These are phyloP conservation scores for Tryphoninae sp. DNA, from an alignment of 2,888 invertebrate species.

Conservation along the genomic window DNA sequence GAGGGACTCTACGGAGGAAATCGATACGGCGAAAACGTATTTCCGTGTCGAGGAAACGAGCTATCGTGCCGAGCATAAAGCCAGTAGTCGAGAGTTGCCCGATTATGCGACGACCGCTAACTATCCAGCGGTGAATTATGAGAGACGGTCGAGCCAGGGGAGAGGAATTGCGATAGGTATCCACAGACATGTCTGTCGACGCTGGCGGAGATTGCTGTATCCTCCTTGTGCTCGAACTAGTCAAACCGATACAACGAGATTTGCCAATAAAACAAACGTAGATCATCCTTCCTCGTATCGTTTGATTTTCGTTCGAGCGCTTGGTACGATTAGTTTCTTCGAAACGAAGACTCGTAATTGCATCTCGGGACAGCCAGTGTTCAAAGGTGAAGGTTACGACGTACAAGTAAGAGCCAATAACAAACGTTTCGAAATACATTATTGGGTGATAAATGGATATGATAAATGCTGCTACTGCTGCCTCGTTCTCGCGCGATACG, in stretches of 20 bases:
- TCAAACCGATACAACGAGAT: neutral
- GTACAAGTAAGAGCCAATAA: neutral
- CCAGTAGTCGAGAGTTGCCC: neutral
- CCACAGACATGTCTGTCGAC: neutral
- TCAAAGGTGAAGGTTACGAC: neutral
- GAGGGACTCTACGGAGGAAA: slow-evolving; percentile 3
- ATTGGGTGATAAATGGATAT: slow-evolving; percentile 1
- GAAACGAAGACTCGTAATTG: neutral
- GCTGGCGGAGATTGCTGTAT: slow-evolving; percentile 9
- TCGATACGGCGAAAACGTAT: slow-evolving; percentile 47
- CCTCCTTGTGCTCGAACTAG: slow-evolving; percentile 2
- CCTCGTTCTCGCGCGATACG: neutral
- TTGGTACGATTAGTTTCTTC: neutral
- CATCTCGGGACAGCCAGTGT: neutral
- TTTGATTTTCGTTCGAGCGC: neutral
- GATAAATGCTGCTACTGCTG: neutral
- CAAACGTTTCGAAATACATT: neutral
- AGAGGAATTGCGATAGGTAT: slow-evolving; percentile 25
- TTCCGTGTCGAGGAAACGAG: slow-evolving; percentile 48
- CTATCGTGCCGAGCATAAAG: slow-evolving; percentile 13
- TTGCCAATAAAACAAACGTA: neutral
- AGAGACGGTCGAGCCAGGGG: slow-evolving; percentile 17
- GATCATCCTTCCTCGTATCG: neutral
- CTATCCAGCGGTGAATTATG: slow-evolving; percentile 4
- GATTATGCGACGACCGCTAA: slow-evolving; percentile 16